Conservation (phyloP, 2,888 invertebrate genomes). For the Empis livida region DNA sequence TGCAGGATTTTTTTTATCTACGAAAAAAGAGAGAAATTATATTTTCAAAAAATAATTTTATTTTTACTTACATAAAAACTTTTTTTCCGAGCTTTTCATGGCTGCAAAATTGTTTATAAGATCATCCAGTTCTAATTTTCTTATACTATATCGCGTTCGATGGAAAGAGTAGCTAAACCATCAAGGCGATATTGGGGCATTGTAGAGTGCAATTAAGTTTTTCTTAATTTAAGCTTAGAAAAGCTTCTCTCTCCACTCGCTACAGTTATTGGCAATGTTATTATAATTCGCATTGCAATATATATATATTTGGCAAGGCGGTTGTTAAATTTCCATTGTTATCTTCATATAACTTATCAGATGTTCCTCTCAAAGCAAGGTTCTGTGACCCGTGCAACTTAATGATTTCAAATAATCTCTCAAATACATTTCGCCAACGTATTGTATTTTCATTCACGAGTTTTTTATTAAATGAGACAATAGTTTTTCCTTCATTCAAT, state of each 20-base stretch:
- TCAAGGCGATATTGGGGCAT: constrained; percentile 3
- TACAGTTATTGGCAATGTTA: constrained; percentile 1
- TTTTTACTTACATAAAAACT: not conserved
- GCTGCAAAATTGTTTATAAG: constrained; percentile 4
- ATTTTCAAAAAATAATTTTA: constrained; percentile 1
- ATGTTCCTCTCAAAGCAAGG: constrained; percentile 1
- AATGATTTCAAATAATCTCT: not conserved
- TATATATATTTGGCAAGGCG: not conserved
- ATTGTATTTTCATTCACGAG: constrained; percentile 1
- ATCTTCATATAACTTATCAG: too few species aligned
- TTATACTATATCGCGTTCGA: constrained; percentile 1
- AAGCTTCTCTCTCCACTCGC: constrained; percentile 1
- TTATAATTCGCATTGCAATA: not conserved
- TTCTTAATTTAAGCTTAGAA: constrained; percentile 1
- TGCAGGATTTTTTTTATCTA: not conserved
- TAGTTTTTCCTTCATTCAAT: constrained; percentile 1
- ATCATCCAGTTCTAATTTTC: constrained; percentile 3
- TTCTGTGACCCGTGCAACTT: constrained; percentile 1
- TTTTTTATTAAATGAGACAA: not conserved
- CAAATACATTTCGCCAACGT: not conserved
- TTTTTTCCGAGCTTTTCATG: constrained; percentile 3
- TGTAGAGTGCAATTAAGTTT: constrained; percentile 1
- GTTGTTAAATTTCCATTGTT: too few species aligned
- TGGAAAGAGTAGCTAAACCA: constrained; percentile 4
- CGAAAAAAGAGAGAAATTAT: constrained; percentile 1